Evolutionary conservation across 2,113 vertebrate species (phyloP), one percentile per base, ranked within the genome.

Genomic region (Pluvialis apricaria): DNA sequence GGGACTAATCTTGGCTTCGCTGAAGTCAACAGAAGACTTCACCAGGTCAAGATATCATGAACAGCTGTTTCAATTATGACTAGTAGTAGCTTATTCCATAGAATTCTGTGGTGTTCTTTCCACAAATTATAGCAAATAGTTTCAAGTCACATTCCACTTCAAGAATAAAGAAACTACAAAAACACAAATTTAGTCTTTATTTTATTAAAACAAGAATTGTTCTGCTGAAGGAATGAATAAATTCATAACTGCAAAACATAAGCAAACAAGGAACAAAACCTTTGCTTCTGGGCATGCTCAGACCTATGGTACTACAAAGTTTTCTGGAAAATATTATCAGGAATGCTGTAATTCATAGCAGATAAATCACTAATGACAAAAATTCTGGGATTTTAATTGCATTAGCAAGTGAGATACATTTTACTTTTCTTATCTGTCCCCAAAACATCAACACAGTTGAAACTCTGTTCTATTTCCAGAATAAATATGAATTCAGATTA

Each of bases 171-270:
- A 73, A 91, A 90, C 69, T 82, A 80, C 88, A 90, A 51, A 72
- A 85, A 9, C 2, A 8, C 5, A 73, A 79, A 80, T 77, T 73
- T 26, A 80, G 52, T 71, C 14, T 95, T 95, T 78, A 77, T 93
- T 97, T 96, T 96, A 97, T 96, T 94, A 88, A 87, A 93, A 82
- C n/a, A 95, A 79, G 38, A 69, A 85, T 76, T 78, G 40, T 88
- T 96, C 81, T 81, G 66, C 72, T 88, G 82, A 96, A 95, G 49
- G 81, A 96, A 94, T 49, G 26, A 96, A 81, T 76, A 20, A 70
- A 86, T 72, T 84, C 21, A 0, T 70, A 94, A 62, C 54, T 71
- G 71, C 36, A 94, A 95, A 91, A 86, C 42, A 80, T 29, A 89
- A 94, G 82, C 58, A 88, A 94, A 82, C 62, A 88, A 96, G 38